Conservation (phyloP, 2,113 vertebrate genomes). For the Daubentonia madagascariensis region DNA sequence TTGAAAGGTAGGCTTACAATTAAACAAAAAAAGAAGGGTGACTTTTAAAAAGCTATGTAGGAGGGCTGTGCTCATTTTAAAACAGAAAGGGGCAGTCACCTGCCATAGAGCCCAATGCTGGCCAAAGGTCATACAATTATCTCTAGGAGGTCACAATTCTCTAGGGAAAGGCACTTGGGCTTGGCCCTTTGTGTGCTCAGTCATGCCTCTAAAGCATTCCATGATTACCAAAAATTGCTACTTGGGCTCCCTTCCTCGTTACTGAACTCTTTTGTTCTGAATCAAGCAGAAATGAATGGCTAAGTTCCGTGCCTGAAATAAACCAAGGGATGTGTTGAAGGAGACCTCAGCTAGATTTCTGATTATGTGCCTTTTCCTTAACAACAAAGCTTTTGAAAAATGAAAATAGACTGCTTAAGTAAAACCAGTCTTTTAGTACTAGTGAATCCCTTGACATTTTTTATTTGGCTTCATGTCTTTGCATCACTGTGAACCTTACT, state of each 20-base stretch:
- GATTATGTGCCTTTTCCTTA: background rate
- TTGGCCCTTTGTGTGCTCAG: background rate
- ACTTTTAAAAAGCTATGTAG: background rate
- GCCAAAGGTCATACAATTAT: background rate
- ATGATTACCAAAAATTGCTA: background rate
- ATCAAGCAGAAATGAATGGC: background rate
- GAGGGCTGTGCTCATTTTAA: background rate
- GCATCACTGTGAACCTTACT: background rate
- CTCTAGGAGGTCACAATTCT: background rate
- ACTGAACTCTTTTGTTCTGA: background rate
- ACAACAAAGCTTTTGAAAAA: background rate
- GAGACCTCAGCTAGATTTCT: background rate
- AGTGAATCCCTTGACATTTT: background rate
- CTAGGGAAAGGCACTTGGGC: background rate
- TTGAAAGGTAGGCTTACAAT: background rate
- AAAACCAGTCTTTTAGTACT: background rate
- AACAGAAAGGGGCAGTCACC: background rate
- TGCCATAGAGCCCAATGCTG: background rate
- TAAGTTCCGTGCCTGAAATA: background rate
- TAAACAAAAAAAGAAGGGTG: background rate
- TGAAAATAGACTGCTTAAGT: background rate
- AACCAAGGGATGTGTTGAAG: rapidly evolving
- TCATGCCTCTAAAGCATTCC: background rate
- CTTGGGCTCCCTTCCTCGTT: too few species aligned
- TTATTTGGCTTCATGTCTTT: background rate